These are phyloP conservation scores for Prionace glauca DNA, from an alignment of 2,797 vertebrate species.

Conservation along the genomic window DNA sequence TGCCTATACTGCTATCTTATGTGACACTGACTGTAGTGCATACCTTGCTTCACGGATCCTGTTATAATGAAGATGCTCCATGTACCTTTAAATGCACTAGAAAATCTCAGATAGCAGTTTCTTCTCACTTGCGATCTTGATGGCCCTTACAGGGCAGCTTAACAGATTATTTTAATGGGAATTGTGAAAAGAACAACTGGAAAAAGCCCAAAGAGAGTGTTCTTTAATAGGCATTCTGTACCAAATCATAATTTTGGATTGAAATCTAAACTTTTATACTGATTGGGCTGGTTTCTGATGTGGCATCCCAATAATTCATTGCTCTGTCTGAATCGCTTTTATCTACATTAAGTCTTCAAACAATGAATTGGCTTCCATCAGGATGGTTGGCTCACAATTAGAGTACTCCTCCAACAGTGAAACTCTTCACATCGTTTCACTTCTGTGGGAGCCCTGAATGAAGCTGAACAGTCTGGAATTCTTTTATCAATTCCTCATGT, in stretches of 20 bases:
- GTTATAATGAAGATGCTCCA: not conserved
- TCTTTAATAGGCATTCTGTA: not conserved
- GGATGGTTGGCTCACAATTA: not conserved
- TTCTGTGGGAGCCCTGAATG: not conserved
- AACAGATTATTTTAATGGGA: not conserved
- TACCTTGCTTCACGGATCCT: not conserved
- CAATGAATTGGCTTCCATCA: not conserved
- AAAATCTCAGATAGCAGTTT: not conserved
- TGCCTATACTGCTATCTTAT: not conserved
- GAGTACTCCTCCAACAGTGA: not conserved
- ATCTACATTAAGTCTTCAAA: not conserved
- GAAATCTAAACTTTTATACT: not conserved
- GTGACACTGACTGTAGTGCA: not conserved
- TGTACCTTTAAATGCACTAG: not conserved
- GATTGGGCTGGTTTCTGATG: not conserved
- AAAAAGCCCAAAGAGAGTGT: not conserved
- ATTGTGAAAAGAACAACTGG: not conserved
- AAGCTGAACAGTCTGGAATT: not conserved
- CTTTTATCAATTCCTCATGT: not conserved
- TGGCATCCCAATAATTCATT: not conserved
- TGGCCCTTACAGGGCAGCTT: not conserved
- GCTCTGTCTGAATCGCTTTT: not conserved
- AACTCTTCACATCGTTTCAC: not conserved
- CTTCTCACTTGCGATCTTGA: not conserved
- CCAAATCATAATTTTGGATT: not conserved